Conservation (phyloP, 2,797 vertebrate genomes). For the Novumbra hubbsi region DNA sequence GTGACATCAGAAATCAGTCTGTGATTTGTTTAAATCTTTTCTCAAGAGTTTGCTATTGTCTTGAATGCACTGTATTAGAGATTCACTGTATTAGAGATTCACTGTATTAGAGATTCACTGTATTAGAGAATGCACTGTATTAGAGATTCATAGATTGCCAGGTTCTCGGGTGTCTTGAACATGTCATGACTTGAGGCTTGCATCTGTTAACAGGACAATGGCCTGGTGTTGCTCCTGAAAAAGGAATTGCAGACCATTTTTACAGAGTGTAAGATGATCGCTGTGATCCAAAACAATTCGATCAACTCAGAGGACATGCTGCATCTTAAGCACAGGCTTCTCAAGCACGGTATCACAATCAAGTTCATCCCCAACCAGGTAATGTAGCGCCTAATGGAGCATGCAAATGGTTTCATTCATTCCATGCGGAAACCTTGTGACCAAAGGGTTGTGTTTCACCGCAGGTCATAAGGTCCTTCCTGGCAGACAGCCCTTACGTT, state of each 20-base stretch:
- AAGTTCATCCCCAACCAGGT: constrained; percentile 88
- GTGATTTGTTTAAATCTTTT: too few relatives aligned
- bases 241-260: constrained; percentile 72
- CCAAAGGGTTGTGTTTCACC: constrained; percentile 15
- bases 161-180: too few relatives aligned
- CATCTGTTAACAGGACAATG: constrained; percentile 56
- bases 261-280: constrained; percentile 81
- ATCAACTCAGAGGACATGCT: constrained; percentile 74
- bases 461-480: constrained; percentile 77
- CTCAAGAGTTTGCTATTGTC: too few relatives aligned
- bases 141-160: too few relatives aligned
- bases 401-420: background rate
- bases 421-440: background rate
- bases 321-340: constrained; percentile 72
- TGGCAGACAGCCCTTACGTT: constrained; percentile 72
- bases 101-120: too few relatives aligned
- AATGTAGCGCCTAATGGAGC: constrained; percentile 10
- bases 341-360: constrained; percentile 75
- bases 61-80: too few relatives aligned
- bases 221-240: constrained; percentile 64
- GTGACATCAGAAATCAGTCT: too few relatives aligned
- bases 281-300: constrained; percentile 82
- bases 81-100: too few relatives aligned
- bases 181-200: background rate
- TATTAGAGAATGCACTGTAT: too few relatives aligned